Conservation (phyloP, 2,888 invertebrate species). For the Notodonta ziczac region DNA sequence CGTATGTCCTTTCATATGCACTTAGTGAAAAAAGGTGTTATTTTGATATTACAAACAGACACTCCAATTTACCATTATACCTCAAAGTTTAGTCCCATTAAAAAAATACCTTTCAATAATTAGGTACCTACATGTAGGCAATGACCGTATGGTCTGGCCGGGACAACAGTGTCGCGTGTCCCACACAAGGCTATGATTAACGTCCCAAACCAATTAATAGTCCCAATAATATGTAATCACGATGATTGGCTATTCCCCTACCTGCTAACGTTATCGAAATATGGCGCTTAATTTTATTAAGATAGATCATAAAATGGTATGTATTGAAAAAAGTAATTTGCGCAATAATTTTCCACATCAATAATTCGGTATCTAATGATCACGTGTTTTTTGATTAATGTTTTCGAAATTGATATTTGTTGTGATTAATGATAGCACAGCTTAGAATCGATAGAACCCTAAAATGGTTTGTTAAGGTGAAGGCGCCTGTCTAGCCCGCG, state of each 20-base stretch:
- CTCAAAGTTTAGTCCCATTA: too few species aligned
- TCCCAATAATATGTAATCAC: slow-evolving; percentile 11
- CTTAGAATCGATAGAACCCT: too few species aligned
- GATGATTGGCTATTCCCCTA: slow-evolving; percentile 11
- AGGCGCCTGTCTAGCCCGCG: too few species aligned
- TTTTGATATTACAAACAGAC: too few species aligned
- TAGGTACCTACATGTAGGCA: not conserved
- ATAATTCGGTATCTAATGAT: slow-evolving; percentile 19
- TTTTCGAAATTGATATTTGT: not conserved
- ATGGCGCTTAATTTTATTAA: not conserved
- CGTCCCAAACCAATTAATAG: slow-evolving; percentile 13
- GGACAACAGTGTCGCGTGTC: slow-evolving; percentile 14
- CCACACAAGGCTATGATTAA: not conserved
- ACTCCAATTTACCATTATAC: too few species aligned
- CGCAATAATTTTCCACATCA: slow-evolving; percentile 23
- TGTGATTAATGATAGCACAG: too few species aligned
- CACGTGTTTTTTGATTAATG: slow-evolving; percentile 18
- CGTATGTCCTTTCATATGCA: too few species aligned
- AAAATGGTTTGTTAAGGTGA: too few species aligned
- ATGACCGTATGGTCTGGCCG: not conserved
- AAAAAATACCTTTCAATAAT: too few species aligned
- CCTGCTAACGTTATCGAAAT: not conserved
- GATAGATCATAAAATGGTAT: not conserved
- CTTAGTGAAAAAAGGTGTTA: too few species aligned
- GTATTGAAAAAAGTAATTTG: not conserved